phyloP scores from a whole-genome alignment of 2,113 vertebrate species.

The Aramus guarauna region DNA sequence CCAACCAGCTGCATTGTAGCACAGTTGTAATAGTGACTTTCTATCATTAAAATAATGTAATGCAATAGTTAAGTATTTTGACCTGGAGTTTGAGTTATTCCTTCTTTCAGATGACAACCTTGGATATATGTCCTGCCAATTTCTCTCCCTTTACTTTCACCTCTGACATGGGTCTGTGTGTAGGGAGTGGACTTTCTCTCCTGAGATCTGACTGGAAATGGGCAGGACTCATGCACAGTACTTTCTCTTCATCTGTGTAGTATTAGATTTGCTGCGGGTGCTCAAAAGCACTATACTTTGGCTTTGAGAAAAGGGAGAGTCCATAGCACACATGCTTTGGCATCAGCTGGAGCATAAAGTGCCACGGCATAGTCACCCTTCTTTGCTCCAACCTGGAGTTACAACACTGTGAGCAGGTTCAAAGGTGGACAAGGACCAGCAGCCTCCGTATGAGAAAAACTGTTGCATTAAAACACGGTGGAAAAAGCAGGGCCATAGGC shows the following conservation, averaged over 20 bases:
- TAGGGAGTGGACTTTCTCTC: neutral
- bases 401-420: neutral
- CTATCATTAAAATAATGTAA: neutral
- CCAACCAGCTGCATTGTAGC: neutral
- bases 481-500: neutral
- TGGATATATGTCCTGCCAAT: neutral
- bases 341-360: neutral
- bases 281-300: neutral
- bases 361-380: neutral
- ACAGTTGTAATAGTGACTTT: neutral
- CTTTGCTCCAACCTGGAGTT: neutral
- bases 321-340: neutral
- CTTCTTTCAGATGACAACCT: neutral
- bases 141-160: neutral
- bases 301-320: neutral
- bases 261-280: neutral
- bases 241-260: neutral
- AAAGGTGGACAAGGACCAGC: neutral
- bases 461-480: neutral
- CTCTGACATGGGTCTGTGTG: neutral
- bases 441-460: neutral
- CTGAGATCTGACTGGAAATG: neutral
- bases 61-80: neutral
- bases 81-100: neutral
- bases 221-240: neutral